Conservation (phyloP, 2,888 invertebrate species). For the Zaprionus bogoriensis region DNA sequence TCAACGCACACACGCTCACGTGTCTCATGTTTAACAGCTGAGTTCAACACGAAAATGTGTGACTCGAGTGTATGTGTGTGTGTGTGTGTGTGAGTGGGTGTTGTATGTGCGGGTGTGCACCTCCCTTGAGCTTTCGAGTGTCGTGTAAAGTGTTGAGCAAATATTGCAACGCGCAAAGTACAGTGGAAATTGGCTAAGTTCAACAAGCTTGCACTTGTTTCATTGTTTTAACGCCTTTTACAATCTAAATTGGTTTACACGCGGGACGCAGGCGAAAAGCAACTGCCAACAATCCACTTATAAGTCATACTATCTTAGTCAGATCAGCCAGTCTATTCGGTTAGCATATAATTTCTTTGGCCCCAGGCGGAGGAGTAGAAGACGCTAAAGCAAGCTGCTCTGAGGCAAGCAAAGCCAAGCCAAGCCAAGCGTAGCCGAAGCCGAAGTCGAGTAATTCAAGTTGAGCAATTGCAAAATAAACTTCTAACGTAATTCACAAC, state of each 20-base stretch:
- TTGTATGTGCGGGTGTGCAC: constrained; percentile 12
- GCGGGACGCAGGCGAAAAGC: neutral
- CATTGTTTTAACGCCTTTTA: neutral
- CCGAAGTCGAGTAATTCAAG: constrained; percentile 14
- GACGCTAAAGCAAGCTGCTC: neutral
- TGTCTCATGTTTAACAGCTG: constrained; percentile 7
- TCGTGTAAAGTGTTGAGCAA: constrained; percentile 44
- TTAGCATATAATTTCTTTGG: neutral
- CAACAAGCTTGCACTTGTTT: constrained; percentile 15
- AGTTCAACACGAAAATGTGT: constrained; percentile 12
- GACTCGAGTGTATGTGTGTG: constrained; percentile 2
- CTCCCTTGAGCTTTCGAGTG: constrained; percentile 40
- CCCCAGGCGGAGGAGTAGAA: neutral
- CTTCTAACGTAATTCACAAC: constrained; percentile 51
- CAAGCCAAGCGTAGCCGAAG: neutral
- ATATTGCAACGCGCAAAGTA: constrained; percentile 23
- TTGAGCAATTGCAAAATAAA: constrained; percentile 61
- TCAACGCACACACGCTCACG: neutral
- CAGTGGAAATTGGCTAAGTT: constrained; percentile 45
- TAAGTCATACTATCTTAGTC: neutral
- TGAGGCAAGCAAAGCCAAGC: too few species aligned
- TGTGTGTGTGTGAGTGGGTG: neutral
- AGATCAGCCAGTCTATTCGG: neutral
- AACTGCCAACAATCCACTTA: too few species aligned
- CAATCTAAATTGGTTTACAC: neutral